Evolutionary conservation across 2,888 invertebrate species (phyloP), one percentile per base, ranked within the genome.

Genomic region (Melinaea menophilus): DNA sequence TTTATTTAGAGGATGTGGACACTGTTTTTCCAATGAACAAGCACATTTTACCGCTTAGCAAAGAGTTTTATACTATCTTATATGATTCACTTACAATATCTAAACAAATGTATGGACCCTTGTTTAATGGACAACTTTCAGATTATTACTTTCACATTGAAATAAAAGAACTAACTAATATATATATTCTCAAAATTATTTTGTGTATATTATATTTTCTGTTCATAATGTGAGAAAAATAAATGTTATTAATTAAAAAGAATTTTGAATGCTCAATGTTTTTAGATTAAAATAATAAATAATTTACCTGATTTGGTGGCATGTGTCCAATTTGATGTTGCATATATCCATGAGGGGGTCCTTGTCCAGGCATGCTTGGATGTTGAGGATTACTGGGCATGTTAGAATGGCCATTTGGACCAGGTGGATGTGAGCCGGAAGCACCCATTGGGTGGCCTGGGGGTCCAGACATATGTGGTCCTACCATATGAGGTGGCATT

Each of bases 291-390:
- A 35, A 56, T 11, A 45, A 54, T 55, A 45, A 34, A 33, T 41
- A 58, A 66, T 64, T 76, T 79, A 88, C 90, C 82, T 89, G 88
- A 71, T 89, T 92, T 56, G 92, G 91, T 51, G 92, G 91, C 82
- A 91, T 86, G 67, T 91, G 91, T 59, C 87, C 87, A 81, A 93
- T 92, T 71, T 92, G 91, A 80, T 93, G 93, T 65, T 92, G 91
- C 84, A 93, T 92, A 73, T 93, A 93, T 11, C 92, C 92, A 84
- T 94, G 93, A 64, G 93, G 92, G 9, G 92, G 92, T 33, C 91
- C 92, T 70, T 92, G 92, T 9, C 87, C 87, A 57, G 91, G 87
- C 81, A 91, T 91, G 56, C 85, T 91, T 5, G 89, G 87, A 75
- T 90, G 92, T 73, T 88, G 83, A 45, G 88, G 81, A 65, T 82